phyloP scores from a whole-genome alignment of 64 coral and sea anemone species.

The Cladopsammia gracilis region DNA sequence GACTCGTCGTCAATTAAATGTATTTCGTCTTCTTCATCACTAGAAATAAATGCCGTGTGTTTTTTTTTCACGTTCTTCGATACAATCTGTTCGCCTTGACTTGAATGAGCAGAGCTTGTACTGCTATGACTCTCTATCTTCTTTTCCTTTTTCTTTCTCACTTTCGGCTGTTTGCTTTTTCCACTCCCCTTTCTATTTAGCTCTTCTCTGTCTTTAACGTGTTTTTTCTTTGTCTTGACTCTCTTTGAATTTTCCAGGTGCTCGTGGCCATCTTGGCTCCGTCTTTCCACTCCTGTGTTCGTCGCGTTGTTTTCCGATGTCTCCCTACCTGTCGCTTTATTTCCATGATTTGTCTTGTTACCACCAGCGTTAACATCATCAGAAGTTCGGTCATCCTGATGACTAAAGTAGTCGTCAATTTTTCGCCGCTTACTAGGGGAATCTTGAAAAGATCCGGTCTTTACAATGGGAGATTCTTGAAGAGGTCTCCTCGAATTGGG shows the following conservation, averaged over 20 bases:
- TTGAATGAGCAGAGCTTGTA: not conserved
- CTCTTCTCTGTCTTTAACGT: no score
- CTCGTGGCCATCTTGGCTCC: no score
- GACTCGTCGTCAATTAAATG: not conserved
- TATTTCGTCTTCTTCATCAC: not conserved
- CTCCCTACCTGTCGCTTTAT: no score
- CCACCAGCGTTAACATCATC: not conserved
- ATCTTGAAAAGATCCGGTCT: not conserved
- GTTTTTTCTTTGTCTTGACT: no score
- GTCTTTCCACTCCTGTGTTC: no score
- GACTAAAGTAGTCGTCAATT: not conserved
- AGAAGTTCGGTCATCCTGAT: not conserved
- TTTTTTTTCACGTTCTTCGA: not conserved
- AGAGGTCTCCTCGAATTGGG: not conserved
- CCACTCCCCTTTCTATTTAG: no score
- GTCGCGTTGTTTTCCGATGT: no score
- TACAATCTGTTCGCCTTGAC: not conserved
- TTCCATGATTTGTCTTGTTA: no score
- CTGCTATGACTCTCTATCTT: not conserved
- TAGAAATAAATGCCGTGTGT: not conserved
- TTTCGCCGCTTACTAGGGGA: slow-evolving; percentile 5
- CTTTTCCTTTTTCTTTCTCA: slow-evolving; percentile 20
- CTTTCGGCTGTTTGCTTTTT: not conserved
- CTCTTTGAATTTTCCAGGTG: no score
- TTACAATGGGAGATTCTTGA: not conserved